Evolutionary conservation across 2,797 vertebrate genomes (phyloP).

Genomic region (Euthynnus affinis): DNA sequence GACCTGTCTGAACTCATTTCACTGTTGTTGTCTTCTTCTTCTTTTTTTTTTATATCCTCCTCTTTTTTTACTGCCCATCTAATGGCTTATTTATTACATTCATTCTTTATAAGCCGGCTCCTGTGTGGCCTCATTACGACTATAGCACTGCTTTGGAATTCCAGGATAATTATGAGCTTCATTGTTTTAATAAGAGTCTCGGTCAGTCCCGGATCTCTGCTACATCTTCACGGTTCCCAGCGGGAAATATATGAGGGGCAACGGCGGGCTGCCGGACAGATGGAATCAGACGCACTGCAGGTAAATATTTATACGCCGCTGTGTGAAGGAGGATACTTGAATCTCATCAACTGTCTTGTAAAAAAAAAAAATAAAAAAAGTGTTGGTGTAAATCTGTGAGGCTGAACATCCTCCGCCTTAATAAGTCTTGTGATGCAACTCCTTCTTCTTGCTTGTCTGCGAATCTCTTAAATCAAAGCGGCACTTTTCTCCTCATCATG

Average conservation of each 20-base stretch:
- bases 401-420: slow-evolving; percentile 37
- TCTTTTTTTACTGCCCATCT: slow-evolving; percentile 85
- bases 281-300: slow-evolving; percentile 76
- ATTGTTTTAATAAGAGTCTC: slow-evolving; percentile 90
- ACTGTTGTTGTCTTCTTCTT: slow-evolving; percentile 70
- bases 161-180: slow-evolving; percentile 88
- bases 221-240: slow-evolving; percentile 77
- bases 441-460: slow-evolving; percentile 27
- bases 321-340: slow-evolving; percentile 66
- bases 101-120: slow-evolving; percentile 87
- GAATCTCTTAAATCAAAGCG: slow-evolving; percentile 49
- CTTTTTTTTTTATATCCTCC: slow-evolving; percentile 74
- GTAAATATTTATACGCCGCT: slow-evolving; percentile 81
- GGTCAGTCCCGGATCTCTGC: slow-evolving; percentile 80
- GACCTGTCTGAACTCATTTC: slow-evolving; percentile 79
- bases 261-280: slow-evolving; percentile 79
- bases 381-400: slow-evolving; percentile 51
- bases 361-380: no score
- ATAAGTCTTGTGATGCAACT: slow-evolving; percentile 68
- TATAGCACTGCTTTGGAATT: slow-evolving; percentile 84
- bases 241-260: slow-evolving; percentile 72
- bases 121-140: slow-evolving; percentile 90
- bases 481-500: slow-evolving; percentile 52
- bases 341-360: slow-evolving; percentile 76
- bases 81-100: slow-evolving; percentile 90